These are phyloP conservation scores for Ardeotis arabs DNA, from an alignment of 2,113 vertebrate species.

Conservation along the genomic window DNA sequence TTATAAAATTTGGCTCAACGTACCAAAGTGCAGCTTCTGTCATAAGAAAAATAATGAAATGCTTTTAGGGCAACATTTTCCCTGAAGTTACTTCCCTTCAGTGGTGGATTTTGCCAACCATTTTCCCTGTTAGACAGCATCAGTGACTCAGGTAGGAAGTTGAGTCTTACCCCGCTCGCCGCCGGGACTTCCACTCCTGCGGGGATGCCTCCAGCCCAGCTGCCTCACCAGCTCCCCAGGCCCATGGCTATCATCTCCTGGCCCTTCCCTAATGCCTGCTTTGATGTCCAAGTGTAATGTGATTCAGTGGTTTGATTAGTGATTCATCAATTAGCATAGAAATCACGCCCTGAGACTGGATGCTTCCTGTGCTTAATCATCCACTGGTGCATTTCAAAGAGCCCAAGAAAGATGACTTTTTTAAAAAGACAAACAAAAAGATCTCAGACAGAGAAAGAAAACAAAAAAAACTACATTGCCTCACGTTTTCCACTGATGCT, in stretches of 20 bases:
- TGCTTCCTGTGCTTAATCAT: not conserved
- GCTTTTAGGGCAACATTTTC: not conserved
- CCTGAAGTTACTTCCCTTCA: not conserved
- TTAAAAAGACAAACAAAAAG: not conserved
- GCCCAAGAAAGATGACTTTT: not conserved
- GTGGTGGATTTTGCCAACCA: not conserved
- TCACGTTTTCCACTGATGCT: not conserved
- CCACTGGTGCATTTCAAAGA: not conserved
- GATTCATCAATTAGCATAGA: not conserved
- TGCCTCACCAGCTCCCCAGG: not conserved
- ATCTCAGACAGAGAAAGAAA: not conserved
- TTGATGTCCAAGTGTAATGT: not conserved
- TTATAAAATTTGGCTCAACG: rapidly evolving
- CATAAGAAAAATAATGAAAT: not conserved
- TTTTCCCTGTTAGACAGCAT: not conserved
- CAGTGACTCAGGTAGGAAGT: rapidly evolving
- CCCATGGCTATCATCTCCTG: not conserved
- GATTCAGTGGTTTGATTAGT: not conserved
- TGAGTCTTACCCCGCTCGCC: not conserved
- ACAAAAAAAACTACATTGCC: not conserved
- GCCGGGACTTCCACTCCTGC: not conserved
- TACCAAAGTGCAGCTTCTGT: not conserved
- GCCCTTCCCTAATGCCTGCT: not conserved
- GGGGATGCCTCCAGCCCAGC: not conserved
- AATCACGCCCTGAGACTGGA: not conserved